These are phyloP conservation scores for Anabas testudineus DNA, from an alignment of 2,797 vertebrate genomes.

Conservation along the genomic window DNA sequence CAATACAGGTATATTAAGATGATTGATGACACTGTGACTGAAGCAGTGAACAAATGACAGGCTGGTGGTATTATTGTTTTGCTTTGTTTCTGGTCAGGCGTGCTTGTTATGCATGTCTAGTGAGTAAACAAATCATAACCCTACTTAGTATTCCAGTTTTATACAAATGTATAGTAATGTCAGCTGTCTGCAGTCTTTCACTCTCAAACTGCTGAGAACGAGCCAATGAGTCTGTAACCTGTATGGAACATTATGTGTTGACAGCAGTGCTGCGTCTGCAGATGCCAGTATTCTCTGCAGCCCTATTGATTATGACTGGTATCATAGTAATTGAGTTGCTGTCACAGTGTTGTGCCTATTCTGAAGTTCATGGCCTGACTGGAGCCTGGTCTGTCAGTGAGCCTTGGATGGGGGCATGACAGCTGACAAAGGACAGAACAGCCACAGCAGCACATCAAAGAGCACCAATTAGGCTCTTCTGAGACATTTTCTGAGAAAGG, in stretches of 20 bases:
- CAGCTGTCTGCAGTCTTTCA: constrained; percentile 12
- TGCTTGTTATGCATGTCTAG: constrained; percentile 6
- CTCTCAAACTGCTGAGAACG: constrained; percentile 34
- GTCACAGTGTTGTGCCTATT: constrained; percentile 66
- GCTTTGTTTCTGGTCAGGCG: background rate
- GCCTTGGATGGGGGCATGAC: constrained; percentile 44
- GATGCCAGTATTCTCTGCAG: constrained; percentile 74
- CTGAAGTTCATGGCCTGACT: constrained; percentile 63
- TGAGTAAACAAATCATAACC: constrained; percentile 7
- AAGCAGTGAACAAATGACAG: constrained; percentile 42
- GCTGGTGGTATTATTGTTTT: constrained; percentile 23
- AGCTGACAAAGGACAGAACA: constrained; percentile 63
- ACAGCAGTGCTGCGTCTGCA: constrained; percentile 64
- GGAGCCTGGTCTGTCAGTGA: constrained; percentile 56
- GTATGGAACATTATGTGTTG: constrained; percentile 58
- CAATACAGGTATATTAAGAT: constrained; percentile 60
- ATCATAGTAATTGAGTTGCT: constrained; percentile 81
- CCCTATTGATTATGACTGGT: constrained; percentile 72
- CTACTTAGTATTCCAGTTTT: background rate
- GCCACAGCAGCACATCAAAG: constrained; percentile 64
- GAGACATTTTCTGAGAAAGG: constrained; percentile 62
- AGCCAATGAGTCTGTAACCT: constrained; percentile 64
- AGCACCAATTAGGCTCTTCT: constrained; percentile 67
- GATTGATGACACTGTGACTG: constrained; percentile 71
- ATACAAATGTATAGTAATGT: constrained; percentile 9